Evolutionary conservation across 2,888 invertebrate species (phyloP), one percentile per base, ranked within the genome.

Genomic region (Thera obeliscata): DNA sequence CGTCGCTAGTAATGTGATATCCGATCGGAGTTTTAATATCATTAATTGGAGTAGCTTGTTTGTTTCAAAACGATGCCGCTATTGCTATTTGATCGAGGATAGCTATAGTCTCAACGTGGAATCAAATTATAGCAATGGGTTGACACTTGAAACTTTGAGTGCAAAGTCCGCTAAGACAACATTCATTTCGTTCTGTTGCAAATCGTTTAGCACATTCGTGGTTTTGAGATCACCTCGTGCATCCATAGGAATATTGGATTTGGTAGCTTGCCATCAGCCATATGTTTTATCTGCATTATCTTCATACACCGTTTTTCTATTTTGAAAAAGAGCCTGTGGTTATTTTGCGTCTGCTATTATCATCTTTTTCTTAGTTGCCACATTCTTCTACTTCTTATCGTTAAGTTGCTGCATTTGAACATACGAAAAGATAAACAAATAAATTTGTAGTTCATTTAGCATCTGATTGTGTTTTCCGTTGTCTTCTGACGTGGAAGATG

Each of bases 211-310:
- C 55, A 55, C 69, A 69, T 72, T 68, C 63, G 67, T 65, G 60
- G 61, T 71, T 70, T 73, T 67, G 36, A 71, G 68, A 74, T 73
- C 63, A 70, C 67, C 64, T 58, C 74, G 64, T 59, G 71, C 67
- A 63, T 66, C 7, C 63, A 69, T 73, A 64, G 69, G 67, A 73
- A 65, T 74, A 76, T 75, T 77, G 54, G 68, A 59, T 66, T 80
- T 82, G 81, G 80, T 77, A 75, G 60, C 66, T 65, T 81, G 83
- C 82, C 82, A 82, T 74, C 78, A 74, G 67, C 75, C 74, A 76
- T 77, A 76, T 77, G 74, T 43, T 7, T 38, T 6, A 41, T 7
- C 41, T 41, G 7, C 43, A 46, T 46, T 9, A 46, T 78, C 76
- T 76, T 70, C 69, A 62, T 69, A 71, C 33, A 9, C 33, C 59